Percentiles rank a stretch among this genome's conserved stretches.
phyloP scores from a whole-genome alignment of 2,797 vertebrate species.

The Heliangelus exortis region DNA sequence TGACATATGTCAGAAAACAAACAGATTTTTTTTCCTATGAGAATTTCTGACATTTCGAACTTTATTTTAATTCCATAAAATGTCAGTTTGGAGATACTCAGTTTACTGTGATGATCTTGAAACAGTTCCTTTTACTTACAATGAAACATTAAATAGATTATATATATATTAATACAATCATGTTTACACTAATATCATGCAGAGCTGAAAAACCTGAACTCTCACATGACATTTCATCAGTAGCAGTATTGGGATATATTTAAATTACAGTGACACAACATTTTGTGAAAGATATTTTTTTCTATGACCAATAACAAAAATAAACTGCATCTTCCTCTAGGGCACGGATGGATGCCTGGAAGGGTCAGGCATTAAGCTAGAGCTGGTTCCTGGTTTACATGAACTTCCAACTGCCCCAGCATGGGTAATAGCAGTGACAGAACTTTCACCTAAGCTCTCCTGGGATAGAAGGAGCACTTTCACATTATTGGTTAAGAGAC shows the following conservation, averaged over 20 bases:
- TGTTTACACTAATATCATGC: background rate
- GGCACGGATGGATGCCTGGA: background rate
- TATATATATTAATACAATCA: background rate
- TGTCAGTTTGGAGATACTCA: background rate
- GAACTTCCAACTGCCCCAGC: background rate
- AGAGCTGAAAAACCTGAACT: background rate
- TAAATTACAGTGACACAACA: background rate
- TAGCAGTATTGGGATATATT: background rate
- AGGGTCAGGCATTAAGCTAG: background rate
- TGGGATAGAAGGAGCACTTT: background rate
- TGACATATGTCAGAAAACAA: background rate
- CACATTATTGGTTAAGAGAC: background rate
- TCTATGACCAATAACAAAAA: background rate
- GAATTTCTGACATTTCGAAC: background rate
- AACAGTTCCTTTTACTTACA: background rate
- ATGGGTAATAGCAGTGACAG: background rate
- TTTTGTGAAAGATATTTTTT: background rate
- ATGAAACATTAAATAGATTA: background rate
- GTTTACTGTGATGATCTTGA: background rate
- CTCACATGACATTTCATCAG: background rate
- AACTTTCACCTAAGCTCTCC: background rate
- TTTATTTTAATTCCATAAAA: background rate
- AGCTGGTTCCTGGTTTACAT: background rate
- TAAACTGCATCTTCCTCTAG: background rate
- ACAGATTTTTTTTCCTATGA: background rate